phyloP scores from a whole-genome alignment of 1,140 invertebrate species.

The Artemia franciscana region DNA sequence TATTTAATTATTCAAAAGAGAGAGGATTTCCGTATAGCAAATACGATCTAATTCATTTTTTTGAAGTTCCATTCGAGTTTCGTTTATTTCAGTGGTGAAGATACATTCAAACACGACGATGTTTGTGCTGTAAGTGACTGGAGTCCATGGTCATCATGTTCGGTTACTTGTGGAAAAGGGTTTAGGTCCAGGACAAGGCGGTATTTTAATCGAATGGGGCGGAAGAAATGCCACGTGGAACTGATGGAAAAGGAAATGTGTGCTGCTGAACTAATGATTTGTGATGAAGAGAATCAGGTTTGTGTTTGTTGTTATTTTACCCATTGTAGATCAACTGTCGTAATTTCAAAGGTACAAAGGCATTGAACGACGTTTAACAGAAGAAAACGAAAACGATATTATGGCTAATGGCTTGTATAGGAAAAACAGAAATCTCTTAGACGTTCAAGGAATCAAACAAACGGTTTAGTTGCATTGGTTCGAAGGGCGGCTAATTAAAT shows the following conservation, averaged over 20 bases:
- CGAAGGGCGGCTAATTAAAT: no score
- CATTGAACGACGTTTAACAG: no score
- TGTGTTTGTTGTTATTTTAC: background rate
- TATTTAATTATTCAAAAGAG: no score
- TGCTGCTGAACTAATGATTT: slow-evolving; percentile 21
- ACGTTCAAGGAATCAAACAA: background rate
- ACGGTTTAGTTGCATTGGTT: background rate
- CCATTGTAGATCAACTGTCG: no score
- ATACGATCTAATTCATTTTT: no score
- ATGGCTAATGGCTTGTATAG: no score
- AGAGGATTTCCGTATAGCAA: no score
- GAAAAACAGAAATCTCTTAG: background rate
- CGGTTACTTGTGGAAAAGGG: slow-evolving; percentile 53
- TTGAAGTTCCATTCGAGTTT: background rate
- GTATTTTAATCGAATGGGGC: slow-evolving; percentile 43
- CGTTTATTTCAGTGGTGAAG: slow-evolving; percentile 3
- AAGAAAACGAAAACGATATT: no score
- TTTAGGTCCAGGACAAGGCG: slow-evolving; percentile 40
- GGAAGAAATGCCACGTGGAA: slow-evolving; percentile 47
- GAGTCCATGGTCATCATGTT: slow-evolving; percentile 58
- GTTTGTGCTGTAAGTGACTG: slow-evolving; percentile 47
- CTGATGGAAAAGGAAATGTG: slow-evolving; percentile 50
- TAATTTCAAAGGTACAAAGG: no score
- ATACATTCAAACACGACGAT: slow-evolving; percentile 18
- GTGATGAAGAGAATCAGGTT: slow-evolving; percentile 8